Evolutionary conservation across 2,113 vertebrate genomes (phyloP).

Genomic region (Aythya baeri): DNA sequence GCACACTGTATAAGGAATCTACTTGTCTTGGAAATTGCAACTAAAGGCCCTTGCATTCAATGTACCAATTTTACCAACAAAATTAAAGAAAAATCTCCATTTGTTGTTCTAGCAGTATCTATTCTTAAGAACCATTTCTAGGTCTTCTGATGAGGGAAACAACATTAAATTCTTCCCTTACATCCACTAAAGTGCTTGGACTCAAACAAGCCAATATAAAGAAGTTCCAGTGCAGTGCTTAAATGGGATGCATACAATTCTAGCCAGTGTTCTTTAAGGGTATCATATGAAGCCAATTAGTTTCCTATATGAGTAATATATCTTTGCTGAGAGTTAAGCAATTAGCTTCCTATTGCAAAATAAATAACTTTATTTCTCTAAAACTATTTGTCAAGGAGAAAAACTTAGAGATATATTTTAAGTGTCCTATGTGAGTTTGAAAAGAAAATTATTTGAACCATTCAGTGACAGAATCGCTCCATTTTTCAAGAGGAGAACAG

Average conservation of each 20-base stretch:
- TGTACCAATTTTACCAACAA: neutral
- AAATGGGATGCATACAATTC: conserved; percentile 25
- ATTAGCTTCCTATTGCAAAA: conserved; percentile 29
- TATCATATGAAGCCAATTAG: conserved; percentile 23
- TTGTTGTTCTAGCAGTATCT: neutral
- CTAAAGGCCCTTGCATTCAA: neutral
- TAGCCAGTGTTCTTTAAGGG: conserved; percentile 14
- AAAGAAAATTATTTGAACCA: neutral
- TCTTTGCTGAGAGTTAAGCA: neutral
- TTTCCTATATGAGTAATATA: neutral
- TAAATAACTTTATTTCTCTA: neutral
- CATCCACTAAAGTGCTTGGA: conserved; percentile 16
- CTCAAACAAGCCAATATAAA: neutral
- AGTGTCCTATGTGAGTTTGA: neutral
- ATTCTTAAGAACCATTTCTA: conserved; percentile 18
- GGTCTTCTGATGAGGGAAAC: conserved; percentile 6
- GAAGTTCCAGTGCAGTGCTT: conserved; percentile 19
- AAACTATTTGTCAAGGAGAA: neutral
- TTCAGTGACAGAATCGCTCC: neutral
- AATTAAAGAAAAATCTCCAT: neutral
- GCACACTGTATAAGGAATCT: neutral
- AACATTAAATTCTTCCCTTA: neutral
- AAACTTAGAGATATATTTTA: neutral
- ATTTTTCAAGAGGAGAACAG: neutral
- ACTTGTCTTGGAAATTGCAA: neutral